Base-by-base conservation (phyloP, 2,888 invertebrate species). In the Noctua janthe region DNA sequence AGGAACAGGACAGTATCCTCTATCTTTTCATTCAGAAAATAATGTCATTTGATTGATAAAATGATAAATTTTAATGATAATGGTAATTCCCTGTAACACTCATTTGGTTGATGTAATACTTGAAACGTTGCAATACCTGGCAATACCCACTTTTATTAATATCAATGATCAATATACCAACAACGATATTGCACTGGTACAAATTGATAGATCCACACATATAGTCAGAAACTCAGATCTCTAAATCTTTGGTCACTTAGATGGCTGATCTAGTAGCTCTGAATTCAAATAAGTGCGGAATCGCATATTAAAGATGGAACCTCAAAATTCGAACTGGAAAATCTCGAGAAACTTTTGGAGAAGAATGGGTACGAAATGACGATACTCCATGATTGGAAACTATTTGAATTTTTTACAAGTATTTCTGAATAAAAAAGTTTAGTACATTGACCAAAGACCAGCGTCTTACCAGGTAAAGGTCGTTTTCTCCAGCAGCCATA, bases 381-480 rank as follows among this genome's bases (percentile, higher is more conserved):
- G n/a, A n/a, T 35, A 54, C 23, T 66, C 3, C 59, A n/a, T 15
- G 5, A 39, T 59, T 23, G 0, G 11, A 23, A 49, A 71, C 4
- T 56, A 43, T 29, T 47, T 23, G 17, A 23, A 29, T 74, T 66
- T 43, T 74, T 43, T 23, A 54, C 54, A 29, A 47, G 8, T 29
- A 47, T 59, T n/a, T n/a, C 39, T 29, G 23, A 20, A 39, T 66
- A 56, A 54, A 56, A 47, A 49, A 11, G 20, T 66, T 69, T 29
- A 59, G 56, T n/a, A 51, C n/a, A n/a, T 35, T 35, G 78, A 5
- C 13, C 59, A 70, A n/a, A 71, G 64, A 43, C 4, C 62, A 56
- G 35, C 39, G 29, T 59, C n/a, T 62, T 54, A 71, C 11, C 76
- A 82, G 59, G 59, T 81, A 67, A 71, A 81, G 59, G 43, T 76